phyloP scores from a whole-genome alignment of 1,140 invertebrate genomes.

The Helicoverpa zea region DNA sequence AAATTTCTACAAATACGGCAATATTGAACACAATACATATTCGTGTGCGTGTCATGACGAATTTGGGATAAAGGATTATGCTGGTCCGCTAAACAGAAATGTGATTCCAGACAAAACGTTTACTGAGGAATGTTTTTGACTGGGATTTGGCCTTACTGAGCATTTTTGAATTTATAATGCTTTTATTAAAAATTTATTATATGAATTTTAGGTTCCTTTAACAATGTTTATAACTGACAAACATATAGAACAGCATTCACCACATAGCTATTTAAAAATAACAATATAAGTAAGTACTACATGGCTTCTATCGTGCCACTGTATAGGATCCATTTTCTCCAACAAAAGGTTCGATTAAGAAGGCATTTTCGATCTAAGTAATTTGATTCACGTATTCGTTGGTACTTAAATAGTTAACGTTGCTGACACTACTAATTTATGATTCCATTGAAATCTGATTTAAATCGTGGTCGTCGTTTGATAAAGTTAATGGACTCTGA shows the following conservation, averaged over 20 bases:
- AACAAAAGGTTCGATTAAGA: slow-evolving; percentile 60
- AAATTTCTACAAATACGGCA: slow-evolving; percentile 23
- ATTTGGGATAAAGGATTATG: slow-evolving; percentile 50
- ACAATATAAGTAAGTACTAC: not conserved
- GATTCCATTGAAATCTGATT: slow-evolving; percentile 57
- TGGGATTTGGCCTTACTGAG: not conserved
- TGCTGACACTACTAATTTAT: slow-evolving; percentile 59
- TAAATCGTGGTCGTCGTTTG: slow-evolving; percentile 47
- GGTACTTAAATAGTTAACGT: slow-evolving; percentile 52
- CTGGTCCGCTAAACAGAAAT: slow-evolving; percentile 39
- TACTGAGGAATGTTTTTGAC: not conserved
- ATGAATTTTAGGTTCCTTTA: no score
- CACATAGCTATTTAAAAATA: no score
- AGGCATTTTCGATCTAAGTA: slow-evolving; percentile 54
- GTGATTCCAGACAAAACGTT: slow-evolving; percentile 3
- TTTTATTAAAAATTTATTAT: not conserved
- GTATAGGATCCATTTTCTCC: slow-evolving; percentile 52
- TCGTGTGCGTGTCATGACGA: slow-evolving; percentile 44
- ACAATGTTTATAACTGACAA: no score
- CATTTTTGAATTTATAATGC: not conserved
- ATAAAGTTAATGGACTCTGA: slow-evolving; percentile 49
- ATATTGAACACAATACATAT: slow-evolving; percentile 22
- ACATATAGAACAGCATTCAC: no score
- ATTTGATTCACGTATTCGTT: slow-evolving; percentile 53
- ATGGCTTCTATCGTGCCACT: slow-evolving; percentile 18